phyloP scores from a whole-genome alignment of 2,113 vertebrate species.

The Chamaea fasciata region DNA sequence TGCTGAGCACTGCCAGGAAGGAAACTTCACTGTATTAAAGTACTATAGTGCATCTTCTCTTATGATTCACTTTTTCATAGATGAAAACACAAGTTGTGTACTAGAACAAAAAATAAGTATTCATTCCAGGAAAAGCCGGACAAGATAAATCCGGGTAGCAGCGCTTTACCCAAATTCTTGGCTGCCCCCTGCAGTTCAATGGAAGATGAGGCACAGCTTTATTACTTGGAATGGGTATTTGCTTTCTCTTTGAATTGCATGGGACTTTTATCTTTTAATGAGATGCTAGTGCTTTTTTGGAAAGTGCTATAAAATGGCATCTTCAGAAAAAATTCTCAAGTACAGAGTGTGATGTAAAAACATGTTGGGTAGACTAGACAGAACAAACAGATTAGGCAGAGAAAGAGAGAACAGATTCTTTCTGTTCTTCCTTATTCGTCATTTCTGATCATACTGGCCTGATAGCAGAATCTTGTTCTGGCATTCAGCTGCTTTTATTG shows the following conservation, averaged over 20 bases:
- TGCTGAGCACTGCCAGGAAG: neutral
- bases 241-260: conserved; percentile 40
- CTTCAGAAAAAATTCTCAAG: conserved; percentile 48
- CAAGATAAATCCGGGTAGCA: neutral
- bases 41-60: neutral
- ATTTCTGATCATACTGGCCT: neutral
- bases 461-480: conserved; percentile 4
- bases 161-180: conserved; percentile 55
- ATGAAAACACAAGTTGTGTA: conserved; percentile 51
- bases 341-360: neutral
- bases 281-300: conserved; percentile 26
- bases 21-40: neutral
- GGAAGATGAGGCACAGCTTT: neutral
- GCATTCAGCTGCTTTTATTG: neutral
- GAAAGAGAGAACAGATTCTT: neutral
- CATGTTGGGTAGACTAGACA: neutral
- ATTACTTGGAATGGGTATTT: neutral
- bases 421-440: neutral
- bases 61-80: conserved; percentile 37
- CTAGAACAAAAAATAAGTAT: conserved; percentile 1
- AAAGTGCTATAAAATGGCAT: neutral
- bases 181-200: conserved; percentile 71
- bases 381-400: conserved; percentile 20
- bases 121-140: conserved; percentile 1
- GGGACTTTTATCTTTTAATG: conserved; percentile 51